Evolutionary conservation across 2,113 vertebrate species (phyloP), one percentile per base, ranked within the genome.

Genomic region (Ictalurus punctatus): DNA sequence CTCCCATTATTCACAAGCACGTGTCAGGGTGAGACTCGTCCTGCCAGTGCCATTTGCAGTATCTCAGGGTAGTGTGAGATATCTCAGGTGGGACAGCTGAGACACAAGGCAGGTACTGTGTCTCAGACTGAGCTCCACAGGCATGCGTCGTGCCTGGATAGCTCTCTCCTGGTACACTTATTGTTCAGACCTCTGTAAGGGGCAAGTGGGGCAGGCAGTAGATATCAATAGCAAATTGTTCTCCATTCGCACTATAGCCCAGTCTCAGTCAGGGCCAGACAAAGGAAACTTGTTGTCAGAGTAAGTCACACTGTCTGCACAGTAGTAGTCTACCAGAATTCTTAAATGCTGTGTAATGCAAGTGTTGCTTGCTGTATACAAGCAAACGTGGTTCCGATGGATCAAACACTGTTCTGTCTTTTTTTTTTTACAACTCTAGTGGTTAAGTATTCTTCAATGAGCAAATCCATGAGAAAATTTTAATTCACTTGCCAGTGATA

Each of bases 191-290:
- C 67, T 87, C n/a, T 61, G 80, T 85, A 83, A 83, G 86, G 69
- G 88, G 83, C 85, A 78, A 90, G 91, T 23, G 89, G 90, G 90
- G 90, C 61, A 63, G 89, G 88, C 84, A 91, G 83, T 92, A 86
- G 88, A 92, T 92, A 91, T 93, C 93, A 93, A 91, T 93, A 83
- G 87, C 73, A 93, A 81, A 94, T 90, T 94, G 93, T 94, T 89
- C 27, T 86, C 56, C 79, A 86, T 86, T 80, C 86, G 88, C 61
- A 93, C 90, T 89, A 86, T 80, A 65, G 81, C 90, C 84, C 85
- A 83, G 84, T 63, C 79, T 83, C 88, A 88, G 83, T 83, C 23
- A 21, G 58, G 27, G 40, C 56, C 89, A 88, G 61, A 95, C 94
- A 95, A 92, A 94, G 92, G 88, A 88, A 83, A 58, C 81, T 90